Percentiles rank a stretch among this genome's conserved stretches.
These are phyloP conservation scores for Griposia aprilina DNA, from an alignment of 2,888 invertebrate species.

Conservation along the genomic window DNA sequence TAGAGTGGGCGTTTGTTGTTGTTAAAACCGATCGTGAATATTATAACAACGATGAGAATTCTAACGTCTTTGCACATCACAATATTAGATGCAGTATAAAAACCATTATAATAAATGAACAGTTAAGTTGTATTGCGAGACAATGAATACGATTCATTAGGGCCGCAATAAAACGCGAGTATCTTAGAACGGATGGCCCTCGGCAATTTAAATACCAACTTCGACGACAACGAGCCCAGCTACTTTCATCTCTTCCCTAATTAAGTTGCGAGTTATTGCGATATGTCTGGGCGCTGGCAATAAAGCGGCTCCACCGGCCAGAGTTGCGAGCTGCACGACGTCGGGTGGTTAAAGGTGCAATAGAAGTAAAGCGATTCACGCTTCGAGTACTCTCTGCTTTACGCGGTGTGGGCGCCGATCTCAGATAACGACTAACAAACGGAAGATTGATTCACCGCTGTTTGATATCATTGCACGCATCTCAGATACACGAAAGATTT, in stretches of 20 bases:
- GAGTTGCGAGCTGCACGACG: conserved; percentile 26
- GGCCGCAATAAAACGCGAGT: conserved; percentile 79
- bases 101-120: conserved; percentile 81
- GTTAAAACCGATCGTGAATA: conserved; percentile 85
- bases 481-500: conserved; percentile 82
- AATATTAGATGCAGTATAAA: conserved; percentile 76
- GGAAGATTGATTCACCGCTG: conserved; percentile 88
- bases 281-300: conserved; percentile 67
- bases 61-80: conserved; percentile 71
- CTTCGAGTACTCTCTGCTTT: conserved; percentile 75
- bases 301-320: conserved; percentile 69
- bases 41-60: conserved; percentile 79
- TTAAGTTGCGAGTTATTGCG: conserved; percentile 81
- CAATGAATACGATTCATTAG: conserved; percentile 85
- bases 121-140: conserved; percentile 81
- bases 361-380: conserved; percentile 68
- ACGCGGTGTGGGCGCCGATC: conserved; percentile 81
- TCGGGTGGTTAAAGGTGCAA: conserved; percentile 27
- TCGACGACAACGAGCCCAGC: conserved; percentile 75
- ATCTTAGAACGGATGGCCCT: conserved; percentile 73
- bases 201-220: conserved; percentile 78
- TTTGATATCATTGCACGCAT: conserved; percentile 82
- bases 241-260: conserved; percentile 80
- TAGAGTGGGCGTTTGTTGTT: conserved; percentile 81
- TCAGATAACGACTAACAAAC: conserved; percentile 81